Evolutionary conservation across 2,113 vertebrate genomes (phyloP).

Genomic region (Panurus biarmicus): DNA sequence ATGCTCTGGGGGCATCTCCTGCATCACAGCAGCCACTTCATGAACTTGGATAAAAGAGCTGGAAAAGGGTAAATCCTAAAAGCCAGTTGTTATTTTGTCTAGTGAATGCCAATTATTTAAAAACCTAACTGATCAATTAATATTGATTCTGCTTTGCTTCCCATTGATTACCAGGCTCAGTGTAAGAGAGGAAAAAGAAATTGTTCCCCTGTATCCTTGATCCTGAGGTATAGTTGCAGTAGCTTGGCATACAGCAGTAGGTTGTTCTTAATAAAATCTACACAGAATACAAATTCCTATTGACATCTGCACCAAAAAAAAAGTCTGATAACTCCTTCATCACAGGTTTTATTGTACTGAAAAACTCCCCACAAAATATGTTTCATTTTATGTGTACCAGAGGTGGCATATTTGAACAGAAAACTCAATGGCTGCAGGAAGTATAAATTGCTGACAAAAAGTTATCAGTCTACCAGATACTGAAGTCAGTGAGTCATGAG

Average conservation of each 20-base stretch:
- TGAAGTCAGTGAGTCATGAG: background rate
- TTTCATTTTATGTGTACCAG: background rate
- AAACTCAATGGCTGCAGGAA: background rate
- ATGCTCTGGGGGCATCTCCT: background rate
- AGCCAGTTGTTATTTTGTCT: conserved; percentile 51
- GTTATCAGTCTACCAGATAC: background rate
- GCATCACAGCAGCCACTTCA: background rate
- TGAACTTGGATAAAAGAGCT: background rate
- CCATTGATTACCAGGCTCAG: conserved; percentile 58
- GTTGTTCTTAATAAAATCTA: conserved; percentile 13
- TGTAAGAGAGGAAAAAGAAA: conserved; percentile 30
- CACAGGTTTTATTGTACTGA: background rate
- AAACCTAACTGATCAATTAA: conserved; percentile 67
- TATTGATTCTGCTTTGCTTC: conserved; percentile 67
- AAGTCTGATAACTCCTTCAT: background rate
- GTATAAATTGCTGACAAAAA: background rate
- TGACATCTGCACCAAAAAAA: background rate
- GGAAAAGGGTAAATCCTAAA: conserved; percentile 31
- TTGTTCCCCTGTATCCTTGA: conserved; percentile 27
- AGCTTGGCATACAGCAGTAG: background rate
- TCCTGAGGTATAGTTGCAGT: background rate
- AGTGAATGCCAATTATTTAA: conserved; percentile 65
- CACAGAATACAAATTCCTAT: background rate
- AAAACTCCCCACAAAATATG: background rate
- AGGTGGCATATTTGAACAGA: background rate